Evolutionary conservation across 2,113 vertebrate species (phyloP).

Genomic region (Daboia siamensis): DNA sequence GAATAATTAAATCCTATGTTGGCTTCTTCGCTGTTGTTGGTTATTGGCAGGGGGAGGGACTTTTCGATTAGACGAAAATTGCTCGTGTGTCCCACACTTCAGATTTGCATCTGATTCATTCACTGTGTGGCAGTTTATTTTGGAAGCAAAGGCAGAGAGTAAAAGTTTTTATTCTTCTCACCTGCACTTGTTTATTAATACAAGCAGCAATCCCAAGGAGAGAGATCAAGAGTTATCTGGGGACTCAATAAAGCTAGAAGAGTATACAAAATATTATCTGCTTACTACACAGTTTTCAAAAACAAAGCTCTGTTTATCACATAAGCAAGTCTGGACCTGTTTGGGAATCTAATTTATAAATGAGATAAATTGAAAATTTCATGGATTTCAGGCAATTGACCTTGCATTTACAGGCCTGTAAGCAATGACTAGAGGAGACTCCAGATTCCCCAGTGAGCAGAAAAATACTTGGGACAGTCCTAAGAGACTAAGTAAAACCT

Average conservation of each 20-base stretch:
- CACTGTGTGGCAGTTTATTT: background rate
- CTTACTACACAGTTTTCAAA: background rate
- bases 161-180: background rate
- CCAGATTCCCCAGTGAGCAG: background rate
- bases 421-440: background rate
- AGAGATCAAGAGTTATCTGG: background rate
- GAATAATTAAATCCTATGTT: constrained; percentile 9
- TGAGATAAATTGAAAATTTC: background rate
- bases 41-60: background rate
- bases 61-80: background rate
- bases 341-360: background rate
- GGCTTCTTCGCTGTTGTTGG: background rate
- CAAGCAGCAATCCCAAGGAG: background rate
- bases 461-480: background rate
- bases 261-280: background rate
- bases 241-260: background rate
- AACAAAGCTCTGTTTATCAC: background rate
- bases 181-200: background rate
- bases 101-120: background rate
- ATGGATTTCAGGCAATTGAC: background rate
- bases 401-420: background rate
- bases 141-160: background rate
- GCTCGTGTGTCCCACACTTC: background rate
- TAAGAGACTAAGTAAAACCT: background rate
- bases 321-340: background rate